Percentiles rank a stretch among this genome's conserved stretches.
These are phyloP conservation scores for Cynopterus brachyotis DNA, from an alignment of 2,113 vertebrate species.

Conservation along the genomic window DNA sequence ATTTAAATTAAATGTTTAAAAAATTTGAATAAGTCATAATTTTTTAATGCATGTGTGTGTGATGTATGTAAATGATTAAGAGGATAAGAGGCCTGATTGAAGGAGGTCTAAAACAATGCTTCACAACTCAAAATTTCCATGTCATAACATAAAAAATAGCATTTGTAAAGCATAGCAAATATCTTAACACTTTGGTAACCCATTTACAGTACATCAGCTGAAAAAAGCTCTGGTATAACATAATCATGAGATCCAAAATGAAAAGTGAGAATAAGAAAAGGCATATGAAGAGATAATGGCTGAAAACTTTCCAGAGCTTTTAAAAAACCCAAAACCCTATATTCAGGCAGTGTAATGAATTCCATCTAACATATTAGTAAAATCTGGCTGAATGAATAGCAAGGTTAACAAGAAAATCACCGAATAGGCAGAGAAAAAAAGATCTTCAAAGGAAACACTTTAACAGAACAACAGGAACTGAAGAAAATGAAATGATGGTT, in stretches of 20 bases:
- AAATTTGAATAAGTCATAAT: neutral
- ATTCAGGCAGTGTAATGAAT: neutral
- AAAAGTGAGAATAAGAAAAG: neutral
- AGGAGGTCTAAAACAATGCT: neutral
- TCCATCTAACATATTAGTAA: neutral
- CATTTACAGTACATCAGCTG: neutral
- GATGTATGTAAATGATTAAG: neutral
- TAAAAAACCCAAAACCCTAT: neutral
- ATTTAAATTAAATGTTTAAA: neutral
- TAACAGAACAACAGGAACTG: neutral
- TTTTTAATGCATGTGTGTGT: neutral
- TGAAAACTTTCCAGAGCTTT: neutral
- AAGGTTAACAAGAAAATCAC: neutral
- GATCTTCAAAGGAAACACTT: neutral
- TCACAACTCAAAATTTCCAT: neutral
- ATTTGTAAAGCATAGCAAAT: neutral
- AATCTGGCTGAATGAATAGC: neutral
- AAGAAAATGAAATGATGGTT: neutral
- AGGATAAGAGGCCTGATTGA: neutral
- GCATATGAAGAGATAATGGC: neutral
- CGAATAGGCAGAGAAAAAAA: neutral
- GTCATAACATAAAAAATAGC: neutral
- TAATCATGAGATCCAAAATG: neutral
- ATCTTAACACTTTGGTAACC: neutral
- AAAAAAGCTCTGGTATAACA: neutral